phyloP scores from a whole-genome alignment of 2,888 invertebrate species.

The Lymantria dispar region DNA sequence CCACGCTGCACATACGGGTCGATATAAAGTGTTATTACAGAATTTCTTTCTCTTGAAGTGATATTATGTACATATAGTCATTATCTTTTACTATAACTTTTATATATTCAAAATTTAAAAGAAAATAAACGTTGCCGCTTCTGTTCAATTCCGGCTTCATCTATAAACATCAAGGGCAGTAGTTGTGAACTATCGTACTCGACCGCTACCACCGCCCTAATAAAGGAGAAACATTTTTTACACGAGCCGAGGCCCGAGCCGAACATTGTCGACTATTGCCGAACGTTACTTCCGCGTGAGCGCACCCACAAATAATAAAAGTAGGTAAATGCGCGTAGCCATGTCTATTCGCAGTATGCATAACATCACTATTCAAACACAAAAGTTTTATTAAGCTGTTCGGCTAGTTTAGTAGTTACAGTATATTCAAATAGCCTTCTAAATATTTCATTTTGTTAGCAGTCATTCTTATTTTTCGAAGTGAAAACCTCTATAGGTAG shows the following conservation, averaged over 20 bases:
- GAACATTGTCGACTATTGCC: conserved; percentile 27
- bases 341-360: conserved; percentile 9
- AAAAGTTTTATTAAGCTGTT: conserved; percentile 12
- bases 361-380: conserved; percentile 11
- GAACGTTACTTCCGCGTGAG: conserved; percentile 27
- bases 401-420: too few relatives aligned
- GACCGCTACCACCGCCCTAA: conserved; percentile 29
- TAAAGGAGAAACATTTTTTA: conserved; percentile 36
- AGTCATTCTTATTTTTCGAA: too few relatives aligned
- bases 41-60: too few relatives aligned
- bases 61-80: too few relatives aligned
- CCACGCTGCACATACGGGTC: too few relatives aligned
- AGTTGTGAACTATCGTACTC: conserved; percentile 38
- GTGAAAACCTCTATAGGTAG: too few relatives aligned
- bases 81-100: too few relatives aligned
- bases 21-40: too few relatives aligned
- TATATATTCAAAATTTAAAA: neutral
- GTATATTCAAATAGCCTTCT: too few relatives aligned
- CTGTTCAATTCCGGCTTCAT: conserved; percentile 14
- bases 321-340: conserved; percentile 33
- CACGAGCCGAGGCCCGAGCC: conserved; percentile 23
- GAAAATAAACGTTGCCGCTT: neutral
- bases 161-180: conserved; percentile 26
- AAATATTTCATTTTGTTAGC: too few relatives aligned
- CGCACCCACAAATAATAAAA: conserved; percentile 36